Conservation (phyloP, 2,888 invertebrate species). For the Mythimna lalbum region DNA sequence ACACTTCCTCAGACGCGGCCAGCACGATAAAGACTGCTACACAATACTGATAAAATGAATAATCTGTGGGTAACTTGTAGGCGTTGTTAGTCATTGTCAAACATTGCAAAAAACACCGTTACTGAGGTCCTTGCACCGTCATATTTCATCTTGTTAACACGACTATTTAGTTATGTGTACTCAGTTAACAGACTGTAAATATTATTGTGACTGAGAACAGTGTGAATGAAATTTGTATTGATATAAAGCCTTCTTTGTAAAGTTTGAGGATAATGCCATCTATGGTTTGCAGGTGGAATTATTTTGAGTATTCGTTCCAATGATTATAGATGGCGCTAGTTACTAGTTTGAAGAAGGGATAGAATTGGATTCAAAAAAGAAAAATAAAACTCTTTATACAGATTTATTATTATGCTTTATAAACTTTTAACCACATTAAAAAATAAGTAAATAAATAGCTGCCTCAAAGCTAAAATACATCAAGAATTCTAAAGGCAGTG, state of each 20-base stretch:
- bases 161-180: conserved; percentile 28
- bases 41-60: conserved; percentile 68
- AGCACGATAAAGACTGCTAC: conserved; percentile 60
- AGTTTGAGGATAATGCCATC: conserved; percentile 60
- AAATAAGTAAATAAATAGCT: conserved; percentile 76
- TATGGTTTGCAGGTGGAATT: conserved; percentile 30
- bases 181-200: conserved; percentile 30
- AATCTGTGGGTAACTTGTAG: conserved; percentile 63
- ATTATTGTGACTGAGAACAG: conserved; percentile 22
- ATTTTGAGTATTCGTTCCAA: background rate
- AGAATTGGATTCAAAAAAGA: conserved; percentile 3
- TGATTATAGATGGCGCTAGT: conserved; percentile 39
- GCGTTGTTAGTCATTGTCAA: conserved; percentile 70
- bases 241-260: conserved; percentile 15
- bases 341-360: background rate
- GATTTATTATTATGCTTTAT: conserved; percentile 73
- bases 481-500: conserved; percentile 72
- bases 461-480: conserved; percentile 67
- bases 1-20: conserved; percentile 48
- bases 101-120: conserved; percentile 62
- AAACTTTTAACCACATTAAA: conserved; percentile 71
- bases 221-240: conserved; percentile 38
- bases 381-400: conserved; percentile 59
- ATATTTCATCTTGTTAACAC: conserved; percentile 43
- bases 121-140: conserved; percentile 51